phyloP scores from a whole-genome alignment of 37 sponge, comb jelly and placozoan species.

The Lycopodina hypogea region DNA sequence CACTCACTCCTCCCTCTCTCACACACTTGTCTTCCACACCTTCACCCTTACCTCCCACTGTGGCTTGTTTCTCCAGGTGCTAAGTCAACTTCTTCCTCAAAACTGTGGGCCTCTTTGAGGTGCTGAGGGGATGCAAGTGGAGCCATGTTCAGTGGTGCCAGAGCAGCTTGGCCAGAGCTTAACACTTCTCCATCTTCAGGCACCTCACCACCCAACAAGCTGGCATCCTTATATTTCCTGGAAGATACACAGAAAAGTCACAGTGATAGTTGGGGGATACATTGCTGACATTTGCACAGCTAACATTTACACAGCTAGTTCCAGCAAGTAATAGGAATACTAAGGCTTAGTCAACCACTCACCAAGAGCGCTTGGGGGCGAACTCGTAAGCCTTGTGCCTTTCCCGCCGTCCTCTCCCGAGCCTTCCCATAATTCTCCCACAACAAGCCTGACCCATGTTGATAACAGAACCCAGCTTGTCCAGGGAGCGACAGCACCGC shows the following conservation, averaged over 20 bases:
- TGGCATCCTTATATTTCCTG: conserved; percentile 34
- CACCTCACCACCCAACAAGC: background rate
- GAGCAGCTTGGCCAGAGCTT: background rate
- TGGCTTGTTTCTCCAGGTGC: background rate
- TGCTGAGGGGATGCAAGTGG: background rate
- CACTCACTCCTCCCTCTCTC: too few species aligned
- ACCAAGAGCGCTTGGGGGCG: conserved; percentile 34
- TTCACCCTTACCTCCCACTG: background rate
- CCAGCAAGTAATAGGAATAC: background rate
- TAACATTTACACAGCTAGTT: background rate
- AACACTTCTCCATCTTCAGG: background rate
- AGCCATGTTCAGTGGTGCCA: background rate
- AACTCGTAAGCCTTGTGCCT: conserved; percentile 16
- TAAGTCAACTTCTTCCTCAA: conserved; percentile 12
- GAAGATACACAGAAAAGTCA: background rate
- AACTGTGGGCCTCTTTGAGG: background rate
- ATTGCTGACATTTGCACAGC: background rate
- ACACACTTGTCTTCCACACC: too few species aligned
- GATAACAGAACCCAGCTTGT: too few species aligned
- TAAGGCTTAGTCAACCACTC: conserved; percentile 4
- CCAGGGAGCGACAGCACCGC: too few species aligned
- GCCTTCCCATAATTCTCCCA: background rate
- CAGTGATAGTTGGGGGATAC: too few species aligned
- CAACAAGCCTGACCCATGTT: conserved; percentile 22
- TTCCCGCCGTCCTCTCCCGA: background rate